Evolutionary conservation across 2,888 invertebrate species (phyloP), one percentile per base, ranked within the genome.

Genomic region (Sisyra nigra): DNA sequence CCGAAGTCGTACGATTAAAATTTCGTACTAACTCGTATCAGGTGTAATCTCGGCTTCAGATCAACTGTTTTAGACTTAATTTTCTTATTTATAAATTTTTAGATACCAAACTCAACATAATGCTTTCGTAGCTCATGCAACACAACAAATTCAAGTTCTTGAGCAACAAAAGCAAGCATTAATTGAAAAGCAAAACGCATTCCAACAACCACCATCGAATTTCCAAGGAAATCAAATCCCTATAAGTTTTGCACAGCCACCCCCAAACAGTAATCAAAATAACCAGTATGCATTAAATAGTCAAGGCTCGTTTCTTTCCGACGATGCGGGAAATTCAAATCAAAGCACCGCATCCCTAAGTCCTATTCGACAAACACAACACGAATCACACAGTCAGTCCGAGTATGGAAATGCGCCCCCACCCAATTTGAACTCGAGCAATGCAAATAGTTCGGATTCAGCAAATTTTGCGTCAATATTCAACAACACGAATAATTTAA

Each of bases 91-190:
- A 36, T 39, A n/a, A n/a, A n/a, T 35, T 61, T 66, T 44, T 57
- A 80, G 79, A 54, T 88, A 92, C 56, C 84, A 91, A 65, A 77
- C 84, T 33, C 97, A 98, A 58, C 97, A 98, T 66, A 86, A 92
- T 61, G 87, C 93, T 9, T 97, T 93, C 60, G 85, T 91, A 9
- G 75, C 80, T 45, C 97, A 97, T 65, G 84, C 93, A 5, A 71
- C 84, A 63, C 81, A 86, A 57, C 89, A 89, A 62, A 86, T 92
- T 53, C 80, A 85, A 54, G 84, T 80, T 52, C 66, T 84, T 41
- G 85, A 88, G 57, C 78, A 82, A 59, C 85, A 86, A 57, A 84
- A 80, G 54, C 73, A 76, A 50, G 69, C 71, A 0, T 58, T 80
- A 30, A 37, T 37, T 5, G 76, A 79, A 49, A 66, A 66, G 47